These are phyloP conservation scores for Cranoglanis bouderius DNA, from an alignment of 2,113 vertebrate species.

Conservation along the genomic window DNA sequence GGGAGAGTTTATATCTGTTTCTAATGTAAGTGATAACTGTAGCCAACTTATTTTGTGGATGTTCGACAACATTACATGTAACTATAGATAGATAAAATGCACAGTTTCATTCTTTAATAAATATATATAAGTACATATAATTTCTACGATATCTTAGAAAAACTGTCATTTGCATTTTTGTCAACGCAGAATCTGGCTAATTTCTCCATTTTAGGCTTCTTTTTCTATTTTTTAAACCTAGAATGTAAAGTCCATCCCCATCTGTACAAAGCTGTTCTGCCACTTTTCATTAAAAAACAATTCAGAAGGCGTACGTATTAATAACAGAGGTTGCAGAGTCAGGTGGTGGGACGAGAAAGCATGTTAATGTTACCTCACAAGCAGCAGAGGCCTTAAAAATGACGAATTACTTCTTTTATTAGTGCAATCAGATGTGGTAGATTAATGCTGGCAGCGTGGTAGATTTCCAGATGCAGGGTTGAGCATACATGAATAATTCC, in stretches of 20 bases:
- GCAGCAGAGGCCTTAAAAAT: neutral
- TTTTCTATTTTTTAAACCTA: too few relatives aligned
- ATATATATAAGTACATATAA: too few relatives aligned
- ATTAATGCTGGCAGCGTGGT: neutral
- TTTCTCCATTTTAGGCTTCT: too few relatives aligned
- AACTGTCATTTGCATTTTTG: too few relatives aligned
- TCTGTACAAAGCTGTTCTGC: neutral
- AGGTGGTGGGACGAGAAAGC: neutral
- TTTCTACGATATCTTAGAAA: too few relatives aligned
- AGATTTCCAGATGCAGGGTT: neutral
- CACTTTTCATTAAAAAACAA: neutral
- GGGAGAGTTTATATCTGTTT: too few relatives aligned
- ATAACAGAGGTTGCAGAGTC: neutral
- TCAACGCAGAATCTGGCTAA: too few relatives aligned
- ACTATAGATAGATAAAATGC: too few relatives aligned
- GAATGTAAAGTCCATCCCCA: neutral
- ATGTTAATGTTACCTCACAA: neutral
- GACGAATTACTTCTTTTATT: neutral
- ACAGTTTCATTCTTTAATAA: too few relatives aligned
- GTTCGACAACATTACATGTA: too few relatives aligned
- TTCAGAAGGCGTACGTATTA: neutral
- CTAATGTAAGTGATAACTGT: too few relatives aligned
- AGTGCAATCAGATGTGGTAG: neutral
- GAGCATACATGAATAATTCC: neutral
- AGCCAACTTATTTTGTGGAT: too few relatives aligned